phyloP scores from a whole-genome alignment of 1,140 invertebrate genomes.

The Atopsyche davidsoni region DNA sequence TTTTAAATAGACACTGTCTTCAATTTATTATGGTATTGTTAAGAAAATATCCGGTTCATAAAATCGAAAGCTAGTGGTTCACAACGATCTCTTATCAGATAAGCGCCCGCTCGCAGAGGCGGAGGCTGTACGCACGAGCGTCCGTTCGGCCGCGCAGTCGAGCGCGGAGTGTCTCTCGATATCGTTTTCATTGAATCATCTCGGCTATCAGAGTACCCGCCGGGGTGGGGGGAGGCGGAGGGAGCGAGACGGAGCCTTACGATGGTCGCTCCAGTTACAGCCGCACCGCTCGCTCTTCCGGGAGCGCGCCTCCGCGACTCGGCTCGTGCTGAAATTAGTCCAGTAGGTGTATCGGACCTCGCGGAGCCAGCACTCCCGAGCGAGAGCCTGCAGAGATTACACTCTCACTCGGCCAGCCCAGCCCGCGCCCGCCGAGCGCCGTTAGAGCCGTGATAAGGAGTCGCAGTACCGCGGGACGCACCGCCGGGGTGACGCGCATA shows the following conservation, averaged over 20 bases:
- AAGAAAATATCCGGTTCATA: too few species aligned
- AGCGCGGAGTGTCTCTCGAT: constrained; percentile 20
- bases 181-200: constrained; percentile 30
- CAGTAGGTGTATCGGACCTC: constrained; percentile 28
- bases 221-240: constrained; percentile 12
- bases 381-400: constrained; percentile 18
- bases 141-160: constrained; percentile 10
- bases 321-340: constrained; percentile 27
- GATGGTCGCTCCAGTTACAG: constrained; percentile 29
- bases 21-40: too few species aligned
- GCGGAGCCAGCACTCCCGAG: constrained; percentile 21
- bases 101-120: too few species aligned
- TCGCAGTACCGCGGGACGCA: constrained; percentile 13
- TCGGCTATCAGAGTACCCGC: constrained; percentile 7
- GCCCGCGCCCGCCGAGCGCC: constrained; percentile 4
- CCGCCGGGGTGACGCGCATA: constrained; percentile 14
- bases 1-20: too few species aligned
- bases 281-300: constrained; percentile 24
- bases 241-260: constrained; percentile 20
- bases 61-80: too few species aligned
- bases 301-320: constrained; percentile 15
- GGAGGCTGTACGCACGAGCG: too few species aligned
- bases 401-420: constrained; percentile 21
- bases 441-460: constrained; percentile 17
- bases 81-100: too few species aligned